Evolutionary conservation across 2,888 invertebrate species (phyloP), one percentile per base, ranked within the genome.

Genomic region (Luffia ferchaultella): DNA sequence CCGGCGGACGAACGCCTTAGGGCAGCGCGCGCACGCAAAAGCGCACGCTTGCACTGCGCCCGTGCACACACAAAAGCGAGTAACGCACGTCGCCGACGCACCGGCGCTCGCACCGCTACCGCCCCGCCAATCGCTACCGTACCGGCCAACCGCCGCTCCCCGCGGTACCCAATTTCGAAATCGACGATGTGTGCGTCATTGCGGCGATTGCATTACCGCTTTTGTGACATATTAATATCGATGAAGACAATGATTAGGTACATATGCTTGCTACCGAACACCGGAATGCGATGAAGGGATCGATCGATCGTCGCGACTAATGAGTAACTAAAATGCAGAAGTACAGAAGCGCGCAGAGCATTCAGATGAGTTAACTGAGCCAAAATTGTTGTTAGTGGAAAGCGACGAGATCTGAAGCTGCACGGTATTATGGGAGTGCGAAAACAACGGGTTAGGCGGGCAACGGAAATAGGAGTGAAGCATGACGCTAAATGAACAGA

Each of bases 41-140:
- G 76, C 76, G 76, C 20, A 20, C 18, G 3, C 80, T 67, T 73
- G 79, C 82, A 78, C 82, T 80, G 78, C 79, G 80, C 76, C 75
- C 80, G 80, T 77, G 80, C 80, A 77, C 79, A 78, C 82, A 82
- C 83, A 83, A 83, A 83, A 83, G 82, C 83, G 82, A 79, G 80
- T 80, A 83, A 82, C 79, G 83, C 83, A 83, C 77, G 70, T 78
- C 80, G 78, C 80, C 77, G 73, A 73, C 78, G 75, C 79, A 62
- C 57, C 61, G 63, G 59, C 67, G 60, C 65, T 68, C 72, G 65
- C 72, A n/a, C 70, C 70, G 65, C 65, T 62, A 67, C 68, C 69
- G 60, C 63, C 60, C 59, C 60, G 53, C 20, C 40, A 42, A 45
- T 41, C 16, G 20, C 30, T 42, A 18, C 18, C 60, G 55, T 55